Base-by-base conservation (phyloP, 2,888 invertebrate species). In the Meghimatium bilineatum region DNA sequence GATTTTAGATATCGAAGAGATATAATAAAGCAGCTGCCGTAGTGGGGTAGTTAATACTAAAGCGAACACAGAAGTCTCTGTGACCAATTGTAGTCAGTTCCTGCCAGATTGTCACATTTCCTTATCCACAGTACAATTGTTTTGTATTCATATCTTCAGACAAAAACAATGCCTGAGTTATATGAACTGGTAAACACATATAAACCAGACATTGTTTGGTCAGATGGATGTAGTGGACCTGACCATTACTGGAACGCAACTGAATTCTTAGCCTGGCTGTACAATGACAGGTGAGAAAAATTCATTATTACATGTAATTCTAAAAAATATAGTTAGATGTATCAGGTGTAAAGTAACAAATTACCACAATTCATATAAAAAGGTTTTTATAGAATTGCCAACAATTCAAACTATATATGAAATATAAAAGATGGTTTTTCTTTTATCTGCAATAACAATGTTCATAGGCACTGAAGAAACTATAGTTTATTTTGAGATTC, bases 211-310 rank as follows among this genome's bases (percentile, higher is more conserved):
- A 88, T 93, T 17, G 86, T 93, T 26, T 93, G 93, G 93, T 92
- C 92, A 0, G 93, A 93, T 89, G 93, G 93, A 0, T 98, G 98
- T 89, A 97, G 97, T 97, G 96, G 97, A 0, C 87, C 89, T 1
- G 89, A 89, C 71, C 84, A 86, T 1, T 94, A 94, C 87, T 94
- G 94, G 94, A 93, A 93, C 79, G 90, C 93, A 8, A 93, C 92
- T 14, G 88, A 91, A 23, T 94, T 94, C 87, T 85, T 94, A 2
- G 93, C 94, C 6, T 94, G 94, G 94, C 90, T 94, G 8, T 94
- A 94, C 88, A 94, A 94, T 88, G 92, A 94, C 71, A 92, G 92
- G 92, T 93, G 44, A 34, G 52, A 78, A 29, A 3, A 38, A 10
- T 71, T 20, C 26, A 8, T 36, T 26, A 63, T 67, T 67, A 14